Evolutionary conservation across 2,113 vertebrate species (phyloP).

Genomic region (Plotosus lineatus): DNA sequence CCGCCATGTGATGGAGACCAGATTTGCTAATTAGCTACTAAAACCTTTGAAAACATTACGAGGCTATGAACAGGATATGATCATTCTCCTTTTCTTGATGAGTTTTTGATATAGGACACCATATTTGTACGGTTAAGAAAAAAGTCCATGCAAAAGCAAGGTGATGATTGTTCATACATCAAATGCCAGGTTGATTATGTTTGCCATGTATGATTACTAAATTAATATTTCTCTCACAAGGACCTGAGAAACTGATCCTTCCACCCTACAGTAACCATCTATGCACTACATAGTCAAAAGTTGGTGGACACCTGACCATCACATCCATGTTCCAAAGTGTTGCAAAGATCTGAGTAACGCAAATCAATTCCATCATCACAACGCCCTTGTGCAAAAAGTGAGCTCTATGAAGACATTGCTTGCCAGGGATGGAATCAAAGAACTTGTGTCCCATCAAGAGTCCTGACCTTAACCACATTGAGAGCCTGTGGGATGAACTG

Average conservation of each 20-base stretch:
- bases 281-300: not conserved
- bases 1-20: not conserved
- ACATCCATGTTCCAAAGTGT: not conserved
- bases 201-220: no score
- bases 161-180: no score
- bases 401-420: not conserved
- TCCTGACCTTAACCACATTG: not conserved
- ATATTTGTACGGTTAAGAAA: not conserved
- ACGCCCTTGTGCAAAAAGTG: not conserved
- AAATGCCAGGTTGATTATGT: no score
- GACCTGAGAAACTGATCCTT: not conserved
- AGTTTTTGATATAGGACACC: not conserved
- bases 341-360: not conserved
- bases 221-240: not conserved
- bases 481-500: not conserved
- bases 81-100: not conserved
- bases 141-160: not conserved
- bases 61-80: not conserved
- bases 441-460: not conserved
- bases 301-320: not conserved
- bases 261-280: not conserved
- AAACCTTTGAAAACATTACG: not conserved
- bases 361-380: not conserved
- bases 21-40: no score
- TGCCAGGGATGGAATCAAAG: not conserved